A percentile compares a stretch with the other conserved stretches of the same genome.
phyloP scores from a whole-genome alignment of 2,797 vertebrate genomes.

The Lemur catta region DNA sequence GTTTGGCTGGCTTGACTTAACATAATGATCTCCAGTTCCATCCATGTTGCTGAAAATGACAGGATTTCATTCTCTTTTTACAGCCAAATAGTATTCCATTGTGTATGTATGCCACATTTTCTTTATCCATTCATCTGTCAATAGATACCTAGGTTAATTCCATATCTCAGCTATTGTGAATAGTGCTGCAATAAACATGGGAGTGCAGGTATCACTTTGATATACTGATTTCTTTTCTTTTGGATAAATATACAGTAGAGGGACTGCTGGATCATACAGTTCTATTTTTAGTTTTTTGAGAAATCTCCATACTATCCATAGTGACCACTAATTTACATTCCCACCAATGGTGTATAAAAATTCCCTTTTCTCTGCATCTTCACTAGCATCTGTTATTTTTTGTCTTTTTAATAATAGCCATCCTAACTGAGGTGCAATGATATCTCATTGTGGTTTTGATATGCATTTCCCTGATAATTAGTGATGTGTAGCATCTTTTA shows the following conservation, averaged over 20 bases:
- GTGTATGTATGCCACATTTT: neutral
- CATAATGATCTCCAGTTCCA: neutral
- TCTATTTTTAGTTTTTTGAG: neutral
- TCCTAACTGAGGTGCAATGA: neutral
- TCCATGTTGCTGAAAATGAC: neutral
- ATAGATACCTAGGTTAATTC: neutral
- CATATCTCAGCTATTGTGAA: no score
- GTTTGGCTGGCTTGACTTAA: neutral
- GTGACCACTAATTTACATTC: no score
- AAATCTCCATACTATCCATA: neutral
- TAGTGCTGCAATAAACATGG: neutral
- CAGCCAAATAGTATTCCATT: no score
- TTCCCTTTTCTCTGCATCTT: neutral
- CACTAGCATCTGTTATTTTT: neutral
- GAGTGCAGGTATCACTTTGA: no score
- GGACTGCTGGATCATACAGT: neutral
- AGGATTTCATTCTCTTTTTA: neutral
- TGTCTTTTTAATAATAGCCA: neutral
- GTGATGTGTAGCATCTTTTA: neutral
- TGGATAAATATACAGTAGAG: neutral
- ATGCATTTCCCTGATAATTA: neutral
- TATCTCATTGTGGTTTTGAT: neutral
- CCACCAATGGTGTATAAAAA: no score
- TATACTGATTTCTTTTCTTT: no score
- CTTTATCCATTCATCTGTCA: neutral